Evolutionary conservation across 2,888 invertebrate genomes (phyloP), one percentile per base, ranked within the genome.

Genomic region (Meteorus colon): DNA sequence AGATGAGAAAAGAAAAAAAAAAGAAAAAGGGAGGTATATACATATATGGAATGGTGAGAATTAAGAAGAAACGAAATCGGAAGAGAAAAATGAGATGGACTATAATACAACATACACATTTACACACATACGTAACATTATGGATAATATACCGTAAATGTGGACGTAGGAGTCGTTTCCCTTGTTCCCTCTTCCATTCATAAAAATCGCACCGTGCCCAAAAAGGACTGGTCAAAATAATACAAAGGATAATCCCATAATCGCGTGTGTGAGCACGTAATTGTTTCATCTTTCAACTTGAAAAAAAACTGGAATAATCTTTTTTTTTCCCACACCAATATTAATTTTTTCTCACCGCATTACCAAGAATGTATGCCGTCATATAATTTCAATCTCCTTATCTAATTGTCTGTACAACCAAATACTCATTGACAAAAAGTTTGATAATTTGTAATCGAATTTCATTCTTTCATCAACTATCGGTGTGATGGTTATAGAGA

Each of bases 211-310:
- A 34, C 31, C 29, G 34, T 48, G 45, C 27, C 27, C 41, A 8
- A 45, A 55, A 59, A 63, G 71, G 41, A 65, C 55, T 19, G 41
- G 65, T 71, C 71, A 71, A 70, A n/a, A 60, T 48, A 48, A 48
- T 48, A 70, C 59, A 70, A 65, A 63, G 73, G 80, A 81, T 83
- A 84, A 85, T 84, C 82, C 83, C 68, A 78, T 76, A 76, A 76
- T 74, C 79, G 78, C 76, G 77, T 77, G 80, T 78, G 75, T 74
- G 80, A 80, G 81, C 84, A 84, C 83, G 83, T 80, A 79, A 78
- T 73, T 80, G 41, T 41, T 76, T 79, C 77, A 45, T 65, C 73
- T 75, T 78, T 71, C 67, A 31, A 41, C 34, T 34, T 34, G 41
- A 41, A 12, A 41, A 41, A 12, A 41, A 12, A 19, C 68, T 29